A percentile compares a stretch with the other conserved stretches of the same genome.
phyloP scores from a whole-genome alignment of 2,888 invertebrate species.

The Toxonevra muliebris region DNA sequence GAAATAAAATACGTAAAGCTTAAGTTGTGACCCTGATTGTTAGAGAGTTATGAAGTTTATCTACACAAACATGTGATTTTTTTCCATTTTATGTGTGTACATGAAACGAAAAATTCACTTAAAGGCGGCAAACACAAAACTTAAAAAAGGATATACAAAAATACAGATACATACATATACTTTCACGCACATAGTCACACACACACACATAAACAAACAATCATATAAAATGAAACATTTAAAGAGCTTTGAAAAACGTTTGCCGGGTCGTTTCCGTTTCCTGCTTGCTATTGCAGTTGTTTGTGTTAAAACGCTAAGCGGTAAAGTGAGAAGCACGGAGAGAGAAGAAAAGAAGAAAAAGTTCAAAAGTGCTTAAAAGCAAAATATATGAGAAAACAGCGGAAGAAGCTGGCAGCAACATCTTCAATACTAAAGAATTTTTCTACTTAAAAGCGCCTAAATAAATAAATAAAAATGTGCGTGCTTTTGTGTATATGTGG shows the following conservation, averaged over 20 bases:
- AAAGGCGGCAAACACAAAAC: no score
- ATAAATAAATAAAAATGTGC: constrained; percentile 7
- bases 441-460: constrained; percentile 13
- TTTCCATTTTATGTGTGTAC: no score
- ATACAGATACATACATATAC: not conserved
- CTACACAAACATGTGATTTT: no score
- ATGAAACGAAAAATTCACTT: no score
- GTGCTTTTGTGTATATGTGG: not conserved
- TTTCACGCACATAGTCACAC: not conserved
- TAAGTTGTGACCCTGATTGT: no score
- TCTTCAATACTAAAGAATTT: not conserved
- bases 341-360: not conserved
- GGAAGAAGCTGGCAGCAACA: not conserved
- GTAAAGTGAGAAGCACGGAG: not conserved
- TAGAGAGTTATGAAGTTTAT: no score
- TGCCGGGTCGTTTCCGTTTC: constrained; percentile 19
- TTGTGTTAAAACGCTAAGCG: not conserved
- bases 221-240: constrained; percentile 9
- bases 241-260: constrained; percentile 5
- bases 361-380: not conserved
- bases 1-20: no score
- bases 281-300: not conserved
- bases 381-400: not conserved
- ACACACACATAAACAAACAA: not conserved
- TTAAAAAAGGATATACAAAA: not conserved